Base-by-base conservation (phyloP, 1,140 invertebrate species). In the Lanistes nyassanus region DNA sequence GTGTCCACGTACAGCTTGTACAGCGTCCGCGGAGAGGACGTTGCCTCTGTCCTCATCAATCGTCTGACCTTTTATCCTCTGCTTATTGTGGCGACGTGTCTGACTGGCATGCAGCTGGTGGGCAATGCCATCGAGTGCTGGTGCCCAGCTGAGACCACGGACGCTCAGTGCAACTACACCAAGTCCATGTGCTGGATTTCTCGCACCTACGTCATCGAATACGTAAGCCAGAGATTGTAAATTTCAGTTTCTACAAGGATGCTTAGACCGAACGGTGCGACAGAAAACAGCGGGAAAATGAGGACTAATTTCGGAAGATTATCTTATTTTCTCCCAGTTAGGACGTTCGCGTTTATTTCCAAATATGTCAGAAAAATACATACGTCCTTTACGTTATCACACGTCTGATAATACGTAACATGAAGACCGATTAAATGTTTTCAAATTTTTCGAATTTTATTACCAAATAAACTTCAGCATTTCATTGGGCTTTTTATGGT, bases 101-200 rank as follows among this genome's bases (percentile, higher is more conserved):
- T 83, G 26, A 79, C 81, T 13, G 77, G 80, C 31, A 78, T 79
- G 11, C 90, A 91, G 79, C 91, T 90, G 80, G 88, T 92, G 29
- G 90, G 91, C 4, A 88, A 90, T 90, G 91, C 91, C 3, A 92
- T 92, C 53, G 77, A 89, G 70, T 86, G 83, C 75, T 86, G 81
- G 83, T 80, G 78, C 26, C 83, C 83, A 23, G 81, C 76, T 11
- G 37, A 91, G 70, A 90, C 90, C 77, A 86, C 83, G 67, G 82
- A 82, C 26, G 88, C 85, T 55, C 83, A 90, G 82, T 90, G 90
- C 37, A 89, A 84, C 74, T 91, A 85, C 82, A 88, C 82, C 56
- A 85, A 86, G 77, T 89, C 84, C 73, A 74, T 87, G 42, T 89
- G 88, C 76, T 87, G 86, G 83, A 85, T 90, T 36, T 88, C 89